Evolutionary conservation across 2,797 vertebrate genomes (phyloP), one percentile per base, ranked within the genome.

Genomic region (Centropyge bicolor): DNA sequence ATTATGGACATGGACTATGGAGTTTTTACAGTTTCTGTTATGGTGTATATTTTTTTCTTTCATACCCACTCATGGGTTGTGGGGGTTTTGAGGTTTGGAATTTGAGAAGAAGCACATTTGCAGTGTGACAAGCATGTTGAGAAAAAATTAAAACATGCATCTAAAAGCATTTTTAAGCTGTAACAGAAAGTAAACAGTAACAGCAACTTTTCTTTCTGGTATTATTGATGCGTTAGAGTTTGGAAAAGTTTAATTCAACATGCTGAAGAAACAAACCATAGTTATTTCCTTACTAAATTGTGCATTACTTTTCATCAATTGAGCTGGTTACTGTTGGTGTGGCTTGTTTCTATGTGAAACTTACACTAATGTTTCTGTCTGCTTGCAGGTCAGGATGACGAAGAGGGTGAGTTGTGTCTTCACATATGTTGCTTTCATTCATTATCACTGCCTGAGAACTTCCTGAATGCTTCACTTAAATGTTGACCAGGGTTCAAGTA

Each of bases 331-430:
- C n/a, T 56, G 64, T 41, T 14, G 3, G 10, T 13, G 9, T 16
- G 7, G 4, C 48, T 48, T 8, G 8, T 71, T 49, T 62, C 17
- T 31, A 3, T 46, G 8, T 74, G 27, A 75, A 8, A 12, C 65
- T 81, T 8, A 84, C 60, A 1, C 24, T 52, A 11, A 19, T 64
- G 20, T 87, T 70, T 85, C 6, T 85, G 16, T 86, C 57, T 89
- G 13, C 65, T 80, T 88, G 74, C 86, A 95, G 94, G 90, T 54
- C 40, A 0, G 6, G 87, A 84, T 8, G 84, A 87, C 1, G 93
- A 89, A 59, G 86, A 94, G 63, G 93, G 94, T 94, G 70, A 94
- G 94, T 95, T n/a, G 6, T 45, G 8, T 16, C 11, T 16, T 76
- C 36, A 16, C 55, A 56, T 19, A 13, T 12, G n/a, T 40, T 20